phyloP scores from a whole-genome alignment of 2,888 invertebrate species.

The Aspidiotus rigidus region DNA sequence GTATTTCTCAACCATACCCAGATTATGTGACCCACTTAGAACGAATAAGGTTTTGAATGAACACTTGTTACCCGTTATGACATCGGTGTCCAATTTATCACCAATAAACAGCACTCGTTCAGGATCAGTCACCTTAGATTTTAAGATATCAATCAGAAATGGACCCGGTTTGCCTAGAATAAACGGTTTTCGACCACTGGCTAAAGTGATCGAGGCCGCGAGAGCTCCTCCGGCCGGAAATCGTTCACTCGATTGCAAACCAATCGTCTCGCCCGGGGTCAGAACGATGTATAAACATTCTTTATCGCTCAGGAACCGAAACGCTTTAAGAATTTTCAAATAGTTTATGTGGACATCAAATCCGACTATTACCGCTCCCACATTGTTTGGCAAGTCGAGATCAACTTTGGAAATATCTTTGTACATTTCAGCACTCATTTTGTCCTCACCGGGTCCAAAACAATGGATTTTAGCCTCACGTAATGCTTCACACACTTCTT shows the following conservation, averaged over 20 bases:
- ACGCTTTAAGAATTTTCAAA: slow-evolving; percentile 82
- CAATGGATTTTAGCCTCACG: slow-evolving; percentile 48
- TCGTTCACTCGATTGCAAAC: slow-evolving; percentile 41
- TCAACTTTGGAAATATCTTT: neutral
- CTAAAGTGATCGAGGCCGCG: slow-evolving; percentile 74
- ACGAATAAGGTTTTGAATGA: slow-evolving; percentile 84
- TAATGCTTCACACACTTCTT: slow-evolving; percentile 43
- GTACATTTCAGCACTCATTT: no score
- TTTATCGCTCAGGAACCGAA: slow-evolving; percentile 62
- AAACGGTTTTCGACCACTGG: slow-evolving; percentile 66
- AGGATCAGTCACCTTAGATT: slow-evolving; percentile 62
- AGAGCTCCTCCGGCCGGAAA: slow-evolving; percentile 61
- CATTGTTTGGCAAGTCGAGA: slow-evolving; percentile 56
- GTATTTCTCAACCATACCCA: no score
- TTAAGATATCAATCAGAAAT: slow-evolving; percentile 64
- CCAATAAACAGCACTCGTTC: slow-evolving; percentile 82
- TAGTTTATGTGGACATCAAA: slow-evolving; percentile 80
- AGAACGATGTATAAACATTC: slow-evolving; percentile 81
- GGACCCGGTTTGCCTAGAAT: slow-evolving; percentile 85
- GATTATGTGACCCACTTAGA: slow-evolving; percentile 65
- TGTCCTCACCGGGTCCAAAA: neutral
- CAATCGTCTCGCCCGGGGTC: slow-evolving; percentile 84
- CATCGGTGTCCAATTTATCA: slow-evolving; percentile 89
- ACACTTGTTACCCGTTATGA: slow-evolving; percentile 76
- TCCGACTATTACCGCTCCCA: slow-evolving; percentile 55